Base-by-base conservation (phyloP, 1,140 invertebrate species). In the Uloborus diversus region DNA sequence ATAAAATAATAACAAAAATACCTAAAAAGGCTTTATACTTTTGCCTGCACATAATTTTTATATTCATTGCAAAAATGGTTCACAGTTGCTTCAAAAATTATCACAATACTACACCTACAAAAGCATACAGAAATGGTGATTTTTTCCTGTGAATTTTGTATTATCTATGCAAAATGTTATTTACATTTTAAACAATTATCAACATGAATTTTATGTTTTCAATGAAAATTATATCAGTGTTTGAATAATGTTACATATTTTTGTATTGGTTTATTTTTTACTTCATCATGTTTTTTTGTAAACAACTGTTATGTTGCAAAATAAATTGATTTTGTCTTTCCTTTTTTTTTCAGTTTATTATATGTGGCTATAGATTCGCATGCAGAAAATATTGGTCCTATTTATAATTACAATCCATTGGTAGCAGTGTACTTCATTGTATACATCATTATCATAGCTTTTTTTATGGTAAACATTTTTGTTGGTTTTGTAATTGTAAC, bases 401-500 rank as follows among this genome's bases (percentile, higher is more conserved):
- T 98, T 86, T 93, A 98, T 88, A 99, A 99, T 89, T 96, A 96
- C 89, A 92, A 97, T 87, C 97, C 96, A 85, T 93, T 96, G 83
- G 96, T 99, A 81, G 97, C 98, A 84, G 92, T 97, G 82, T 99
- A 98, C 89, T 99, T 99, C 88, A 99, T 99, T 84, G 94, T 98
- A 87, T 99, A 99, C 88, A 99, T 99, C 86, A 99, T 99, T 87
- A 98, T 98, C 84, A 98, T 98, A 86, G 96, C 95, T 81, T 97
- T 97, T 90, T 99, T 99, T 89, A 99, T 99, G 97, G 97, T 99
- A 66, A 99, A 99, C 89, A 99, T 99, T 88, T 99, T 99, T 90
- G 98, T 99, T 84, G 98, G 98, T 96, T 99, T 99, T 91, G 98
- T 99, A 89, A 99, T 99, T 88, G 98, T 99, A 86, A 99, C 98